Percentiles rank a stretch among this genome's conserved stretches.
These are phyloP conservation scores for Eutolmus rufibarbis DNA, from an alignment of 2,888 invertebrate species.

Conservation along the genomic window DNA sequence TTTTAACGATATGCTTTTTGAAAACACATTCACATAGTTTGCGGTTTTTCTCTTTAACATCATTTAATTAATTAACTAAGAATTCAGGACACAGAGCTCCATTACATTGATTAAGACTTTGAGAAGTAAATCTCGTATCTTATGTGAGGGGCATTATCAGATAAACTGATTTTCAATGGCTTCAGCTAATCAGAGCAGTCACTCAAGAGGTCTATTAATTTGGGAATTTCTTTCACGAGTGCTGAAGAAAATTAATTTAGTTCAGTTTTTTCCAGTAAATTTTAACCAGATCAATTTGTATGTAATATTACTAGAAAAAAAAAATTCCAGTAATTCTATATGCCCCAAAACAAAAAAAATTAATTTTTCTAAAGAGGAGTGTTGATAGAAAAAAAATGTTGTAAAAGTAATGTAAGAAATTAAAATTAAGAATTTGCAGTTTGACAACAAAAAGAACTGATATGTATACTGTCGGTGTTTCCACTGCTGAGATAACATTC, in stretches of 20 bases:
- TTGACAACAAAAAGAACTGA: no score
- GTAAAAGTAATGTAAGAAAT: no score
- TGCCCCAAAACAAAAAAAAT: no score
- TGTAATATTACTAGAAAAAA: no score
- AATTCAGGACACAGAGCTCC: not conserved
- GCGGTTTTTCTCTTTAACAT: not conserved
- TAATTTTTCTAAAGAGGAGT: no score
- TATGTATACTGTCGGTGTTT: no score
- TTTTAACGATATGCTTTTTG: not conserved
- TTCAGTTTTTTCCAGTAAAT: not conserved
- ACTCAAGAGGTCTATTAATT: not conserved
- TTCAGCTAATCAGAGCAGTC: not conserved
- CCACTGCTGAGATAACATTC: no score
- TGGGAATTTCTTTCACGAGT: not conserved
- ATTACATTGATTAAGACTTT: not conserved
- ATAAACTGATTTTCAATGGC: not conserved
- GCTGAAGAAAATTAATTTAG: not conserved
- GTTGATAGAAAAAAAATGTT: no score
- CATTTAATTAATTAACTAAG: not conserved
- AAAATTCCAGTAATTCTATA: no score
- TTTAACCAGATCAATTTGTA: no score
- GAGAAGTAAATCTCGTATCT: not conserved
- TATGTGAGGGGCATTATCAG: not conserved
- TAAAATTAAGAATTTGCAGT: no score
- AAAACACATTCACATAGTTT: not conserved